Percentiles rank a stretch among this genome's conserved stretches.
These are phyloP conservation scores for Spinibarbus caldwelli DNA, from an alignment of 2,797 vertebrate genomes.

Conservation along the genomic window DNA sequence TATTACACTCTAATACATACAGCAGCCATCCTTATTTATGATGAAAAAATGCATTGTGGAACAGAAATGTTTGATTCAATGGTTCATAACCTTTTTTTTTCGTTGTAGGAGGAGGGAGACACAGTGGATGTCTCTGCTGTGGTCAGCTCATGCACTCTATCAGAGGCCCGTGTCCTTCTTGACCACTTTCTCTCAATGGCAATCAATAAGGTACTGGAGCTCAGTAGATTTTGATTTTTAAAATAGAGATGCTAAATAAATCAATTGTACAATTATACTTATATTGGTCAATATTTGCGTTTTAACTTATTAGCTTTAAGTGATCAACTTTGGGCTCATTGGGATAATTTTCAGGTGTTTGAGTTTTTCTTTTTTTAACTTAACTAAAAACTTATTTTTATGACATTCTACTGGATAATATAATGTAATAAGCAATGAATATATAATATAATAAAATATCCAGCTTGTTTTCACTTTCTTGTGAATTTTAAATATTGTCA, in stretches of 20 bases:
- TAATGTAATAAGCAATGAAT: not conserved
- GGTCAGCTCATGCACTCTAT: conserved; percentile 91
- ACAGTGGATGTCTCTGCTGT: conserved; percentile 87
- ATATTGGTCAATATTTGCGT: not conserved
- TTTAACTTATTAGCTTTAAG: not conserved
- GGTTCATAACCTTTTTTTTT: too few relatives aligned
- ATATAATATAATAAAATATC: too few relatives aligned
- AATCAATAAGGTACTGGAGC: conserved; percentile 88
- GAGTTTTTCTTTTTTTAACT: not conserved
- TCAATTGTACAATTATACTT: not conserved
- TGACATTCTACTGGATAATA: not conserved
- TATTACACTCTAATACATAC: too few relatives aligned
- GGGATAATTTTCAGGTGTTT: not conserved
- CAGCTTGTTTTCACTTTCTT: not conserved
- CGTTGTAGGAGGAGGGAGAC: conserved; percentile 92
- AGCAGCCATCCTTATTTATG: too few relatives aligned
- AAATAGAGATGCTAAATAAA: not conserved
- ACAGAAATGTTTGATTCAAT: not conserved
- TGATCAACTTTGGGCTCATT: not conserved
- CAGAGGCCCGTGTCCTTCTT: conserved; percentile 93
- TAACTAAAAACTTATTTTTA: not conserved
- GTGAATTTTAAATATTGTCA: not conserved
- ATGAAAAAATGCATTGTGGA: not conserved
- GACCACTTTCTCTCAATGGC: conserved; percentile 93
- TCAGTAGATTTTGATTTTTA: not conserved